Conservation (phyloP, 2,888 invertebrate species). For the Drosophila lutescens region DNA sequence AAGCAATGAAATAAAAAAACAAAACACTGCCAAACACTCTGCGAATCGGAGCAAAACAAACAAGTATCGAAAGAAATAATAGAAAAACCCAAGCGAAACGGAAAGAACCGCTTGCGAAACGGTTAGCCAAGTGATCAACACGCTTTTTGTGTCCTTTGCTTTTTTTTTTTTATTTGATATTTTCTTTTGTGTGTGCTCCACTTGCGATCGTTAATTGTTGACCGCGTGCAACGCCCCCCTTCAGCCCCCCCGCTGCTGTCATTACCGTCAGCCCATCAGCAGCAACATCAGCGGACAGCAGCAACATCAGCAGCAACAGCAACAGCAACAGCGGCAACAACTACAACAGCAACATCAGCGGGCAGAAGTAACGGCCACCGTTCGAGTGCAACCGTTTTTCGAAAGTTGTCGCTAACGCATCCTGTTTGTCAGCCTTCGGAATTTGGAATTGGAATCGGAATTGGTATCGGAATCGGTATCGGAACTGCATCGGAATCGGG, state of each 20-base stretch:
- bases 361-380: slow-evolving; percentile 14
- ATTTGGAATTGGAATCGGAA: slow-evolving; percentile 28
- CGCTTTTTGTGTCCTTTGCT: slow-evolving; percentile 38
- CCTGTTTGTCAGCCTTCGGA: slow-evolving; percentile 59
- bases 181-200: slow-evolving; percentile 35
- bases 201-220: slow-evolving; percentile 55
- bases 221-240: slow-evolving; percentile 56
- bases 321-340: slow-evolving; percentile 9
- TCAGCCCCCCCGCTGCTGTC: slow-evolving; percentile 10
- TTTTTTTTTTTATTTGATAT: slow-evolving; percentile 25
- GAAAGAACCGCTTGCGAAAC: slow-evolving; percentile 23
- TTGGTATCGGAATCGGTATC: slow-evolving; percentile 30
- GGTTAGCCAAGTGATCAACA: slow-evolving; percentile 22
- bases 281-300: background rate
- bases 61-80: background rate
- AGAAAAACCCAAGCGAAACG: slow-evolving; percentile 9
- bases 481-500: slow-evolving; percentile 51
- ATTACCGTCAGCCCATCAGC: slow-evolving; percentile 14
- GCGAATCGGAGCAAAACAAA: slow-evolving; percentile 28
- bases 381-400: slow-evolving; percentile 46
- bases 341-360: slow-evolving; percentile 6
- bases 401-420: slow-evolving; percentile 67
- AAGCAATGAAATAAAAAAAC: slow-evolving; percentile 6
- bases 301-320: slow-evolving; percentile 4
- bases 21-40: slow-evolving; percentile 8